Evolutionary conservation across 2,797 vertebrate genomes (phyloP).

Genomic region (Darevskia mixta): DNA sequence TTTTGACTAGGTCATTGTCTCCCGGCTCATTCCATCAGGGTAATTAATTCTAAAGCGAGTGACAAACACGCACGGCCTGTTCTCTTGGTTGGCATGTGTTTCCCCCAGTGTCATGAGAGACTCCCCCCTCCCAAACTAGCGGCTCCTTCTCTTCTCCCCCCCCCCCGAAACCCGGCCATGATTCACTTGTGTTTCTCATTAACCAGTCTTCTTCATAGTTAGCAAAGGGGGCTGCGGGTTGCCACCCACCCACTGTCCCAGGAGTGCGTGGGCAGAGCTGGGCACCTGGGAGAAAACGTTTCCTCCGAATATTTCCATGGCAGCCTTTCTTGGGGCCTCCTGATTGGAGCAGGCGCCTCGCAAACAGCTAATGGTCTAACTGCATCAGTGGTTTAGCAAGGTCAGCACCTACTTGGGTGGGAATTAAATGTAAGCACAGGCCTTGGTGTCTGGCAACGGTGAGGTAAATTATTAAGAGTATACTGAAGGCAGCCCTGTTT

Average conservation of each 20-base stretch:
- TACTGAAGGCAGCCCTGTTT: no score
- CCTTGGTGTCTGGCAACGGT: background rate
- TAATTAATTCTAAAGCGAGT: conserved; percentile 29
- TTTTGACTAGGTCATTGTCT: background rate
- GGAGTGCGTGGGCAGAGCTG: background rate
- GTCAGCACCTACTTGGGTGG: background rate
- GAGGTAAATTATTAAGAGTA: background rate
- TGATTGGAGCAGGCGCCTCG: background rate
- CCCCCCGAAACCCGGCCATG: background rate
- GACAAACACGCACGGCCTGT: background rate
- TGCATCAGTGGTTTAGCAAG: background rate
- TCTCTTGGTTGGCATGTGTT: background rate
- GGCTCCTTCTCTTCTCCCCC: background rate
- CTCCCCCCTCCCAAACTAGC: background rate
- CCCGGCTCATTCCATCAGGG: conserved; percentile 1
- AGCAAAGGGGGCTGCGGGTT: background rate
- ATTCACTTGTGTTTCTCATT: conserved; percentile 19
- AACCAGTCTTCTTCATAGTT: background rate
- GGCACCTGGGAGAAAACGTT: background rate
- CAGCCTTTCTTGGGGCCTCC: background rate
- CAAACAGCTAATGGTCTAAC: background rate
- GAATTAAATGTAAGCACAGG: background rate
- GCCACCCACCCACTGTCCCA: background rate
- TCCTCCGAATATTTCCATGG: background rate
- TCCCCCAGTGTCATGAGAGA: background rate